Evolutionary conservation across 2,797 vertebrate genomes (phyloP).

Genomic region (Cichlasoma orientale): DNA sequence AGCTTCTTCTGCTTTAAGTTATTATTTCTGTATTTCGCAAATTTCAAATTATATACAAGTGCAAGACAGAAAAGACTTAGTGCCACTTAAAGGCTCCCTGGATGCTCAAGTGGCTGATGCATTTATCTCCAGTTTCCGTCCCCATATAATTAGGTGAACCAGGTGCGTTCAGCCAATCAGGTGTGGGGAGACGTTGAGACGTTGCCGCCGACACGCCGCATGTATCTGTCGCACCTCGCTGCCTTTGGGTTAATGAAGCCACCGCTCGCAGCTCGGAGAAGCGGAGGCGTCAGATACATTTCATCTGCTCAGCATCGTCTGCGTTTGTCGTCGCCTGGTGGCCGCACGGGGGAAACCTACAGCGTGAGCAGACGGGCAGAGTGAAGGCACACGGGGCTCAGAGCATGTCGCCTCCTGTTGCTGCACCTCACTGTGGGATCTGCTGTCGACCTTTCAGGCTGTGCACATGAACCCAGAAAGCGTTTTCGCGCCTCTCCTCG

Average conservation of each 20-base stretch:
- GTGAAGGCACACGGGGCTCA: constrained; percentile 29
- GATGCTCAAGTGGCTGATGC: accelerated
- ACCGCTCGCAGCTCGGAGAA: neutral
- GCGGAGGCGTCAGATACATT: neutral
- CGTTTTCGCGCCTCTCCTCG: constrained; percentile 18
- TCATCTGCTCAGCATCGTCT: neutral
- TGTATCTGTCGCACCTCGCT: neutral
- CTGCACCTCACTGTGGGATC: constrained; percentile 65
- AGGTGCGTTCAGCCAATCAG: neutral
- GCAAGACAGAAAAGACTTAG: neutral
- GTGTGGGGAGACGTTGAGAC: neutral
- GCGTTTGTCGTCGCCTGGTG: constrained; percentile 71
- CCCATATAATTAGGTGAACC: neutral
- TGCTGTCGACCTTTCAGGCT: constrained; percentile 67
- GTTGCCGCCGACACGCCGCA: too few relatives aligned
- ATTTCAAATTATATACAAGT: neutral
- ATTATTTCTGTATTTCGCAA: neutral
- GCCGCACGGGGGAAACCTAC: constrained; percentile 5
- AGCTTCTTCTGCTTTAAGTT: neutral
- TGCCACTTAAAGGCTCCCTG: neutral
- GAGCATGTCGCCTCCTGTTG: constrained; percentile 71
- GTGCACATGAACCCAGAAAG: constrained; percentile 44
- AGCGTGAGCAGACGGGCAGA: constrained; percentile 8
- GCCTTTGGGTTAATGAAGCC: neutral
- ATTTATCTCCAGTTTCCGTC: neutral